Percentiles rank a stretch among this genome's conserved stretches.
Conservation (phyloP, 2,113 vertebrate species). For the Hydropotes inermis region DNA sequence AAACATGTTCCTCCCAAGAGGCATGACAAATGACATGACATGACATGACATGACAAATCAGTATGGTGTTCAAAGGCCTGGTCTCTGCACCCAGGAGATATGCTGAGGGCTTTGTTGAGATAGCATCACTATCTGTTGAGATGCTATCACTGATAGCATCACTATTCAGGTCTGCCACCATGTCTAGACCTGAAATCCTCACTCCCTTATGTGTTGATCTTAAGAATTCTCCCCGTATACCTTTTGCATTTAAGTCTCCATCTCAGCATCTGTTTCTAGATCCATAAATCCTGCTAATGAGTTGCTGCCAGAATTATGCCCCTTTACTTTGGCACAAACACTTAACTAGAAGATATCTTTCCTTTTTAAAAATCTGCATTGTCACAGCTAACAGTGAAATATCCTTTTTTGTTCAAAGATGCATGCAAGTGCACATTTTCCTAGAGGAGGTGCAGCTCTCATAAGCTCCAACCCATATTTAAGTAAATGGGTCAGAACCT, state of each 20-base stretch:
- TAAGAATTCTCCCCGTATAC: not conserved
- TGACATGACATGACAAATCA: not conserved
- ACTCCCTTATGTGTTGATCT: rapidly evolving
- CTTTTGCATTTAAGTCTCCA: not conserved
- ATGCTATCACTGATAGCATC: not conserved
- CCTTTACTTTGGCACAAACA: not conserved
- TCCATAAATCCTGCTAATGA: not conserved
- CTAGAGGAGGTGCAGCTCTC: not conserved
- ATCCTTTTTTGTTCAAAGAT: not conserved
- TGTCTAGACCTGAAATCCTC: not conserved
- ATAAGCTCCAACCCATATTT: not conserved
- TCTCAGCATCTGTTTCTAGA: not conserved
- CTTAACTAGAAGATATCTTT: not conserved
- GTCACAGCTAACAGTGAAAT: not conserved
- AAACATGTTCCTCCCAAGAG: not conserved
- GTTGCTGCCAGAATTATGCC: not conserved
- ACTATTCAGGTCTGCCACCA: not conserved
- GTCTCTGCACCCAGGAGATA: not conserved
- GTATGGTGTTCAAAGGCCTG: not conserved
- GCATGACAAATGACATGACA: not conserved
- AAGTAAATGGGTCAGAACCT: not conserved
- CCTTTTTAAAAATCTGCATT: not conserved
- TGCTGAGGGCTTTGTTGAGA: not conserved
- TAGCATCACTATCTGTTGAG: not conserved
- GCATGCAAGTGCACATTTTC: not conserved